These are phyloP conservation scores for Pristiophorus japonicus DNA, from an alignment of 2,113 vertebrate genomes.

Conservation along the genomic window DNA sequence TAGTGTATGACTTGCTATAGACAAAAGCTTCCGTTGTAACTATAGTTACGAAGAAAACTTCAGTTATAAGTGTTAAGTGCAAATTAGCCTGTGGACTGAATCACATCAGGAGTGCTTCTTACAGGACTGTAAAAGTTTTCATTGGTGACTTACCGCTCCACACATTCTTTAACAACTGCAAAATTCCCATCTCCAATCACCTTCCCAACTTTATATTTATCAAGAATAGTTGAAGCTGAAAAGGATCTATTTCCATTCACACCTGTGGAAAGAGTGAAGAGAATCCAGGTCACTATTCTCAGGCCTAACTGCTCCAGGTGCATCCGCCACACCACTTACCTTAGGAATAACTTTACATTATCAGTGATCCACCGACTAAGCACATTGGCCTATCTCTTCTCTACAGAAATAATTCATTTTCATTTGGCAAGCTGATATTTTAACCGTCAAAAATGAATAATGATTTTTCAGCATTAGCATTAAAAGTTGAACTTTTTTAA, in stretches of 20 bases:
- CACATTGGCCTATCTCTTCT: not conserved
- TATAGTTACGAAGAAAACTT: not conserved
- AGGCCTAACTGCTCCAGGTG: not conserved
- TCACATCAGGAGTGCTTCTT: not conserved
- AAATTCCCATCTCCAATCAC: conserved; percentile 97
- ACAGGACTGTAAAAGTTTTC: not conserved
- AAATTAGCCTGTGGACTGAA: not conserved
- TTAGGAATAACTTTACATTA: not conserved
- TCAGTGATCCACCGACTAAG: not conserved
- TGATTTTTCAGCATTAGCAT: not conserved
- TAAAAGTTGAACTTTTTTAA: not conserved
- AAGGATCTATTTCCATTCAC: conserved; percentile 79
- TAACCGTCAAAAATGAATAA: not conserved
- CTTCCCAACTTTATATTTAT: conserved; percentile 90
- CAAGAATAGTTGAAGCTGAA: conserved; percentile 65
- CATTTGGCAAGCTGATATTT: not conserved
- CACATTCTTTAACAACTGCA: conserved; percentile 89
- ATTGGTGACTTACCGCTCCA: conserved; percentile 69
- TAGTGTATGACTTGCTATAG: not conserved
- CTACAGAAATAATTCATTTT: not conserved
- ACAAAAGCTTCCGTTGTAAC: not conserved
- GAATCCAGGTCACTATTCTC: not conserved
- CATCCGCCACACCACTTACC: not conserved
- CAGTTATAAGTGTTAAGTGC: not conserved
- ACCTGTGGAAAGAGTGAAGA: conserved; percentile 45